Percentiles rank a stretch among this genome's conserved stretches.
Evolutionary conservation across 2,797 vertebrate genomes (phyloP).

Genomic region (Furcifer pardalis): DNA sequence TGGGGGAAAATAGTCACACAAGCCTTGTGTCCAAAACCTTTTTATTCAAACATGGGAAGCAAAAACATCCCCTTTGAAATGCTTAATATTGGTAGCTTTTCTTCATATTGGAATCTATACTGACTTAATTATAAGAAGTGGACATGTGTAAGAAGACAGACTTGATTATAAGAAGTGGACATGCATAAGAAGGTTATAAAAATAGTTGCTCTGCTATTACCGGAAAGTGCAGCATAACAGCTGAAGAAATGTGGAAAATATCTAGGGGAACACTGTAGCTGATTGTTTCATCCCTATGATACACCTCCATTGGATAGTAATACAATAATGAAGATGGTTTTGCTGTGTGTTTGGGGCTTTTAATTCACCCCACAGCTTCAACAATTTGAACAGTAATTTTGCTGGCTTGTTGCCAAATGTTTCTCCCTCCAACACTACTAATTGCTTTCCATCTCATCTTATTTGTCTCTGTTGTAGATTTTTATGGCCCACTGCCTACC

Average conservation of each 20-base stretch:
- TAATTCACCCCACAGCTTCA: background rate
- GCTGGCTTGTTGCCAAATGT: background rate
- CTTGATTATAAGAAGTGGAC: background rate
- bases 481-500: background rate
- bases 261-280: background rate
- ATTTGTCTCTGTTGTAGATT: background rate
- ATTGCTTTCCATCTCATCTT: background rate
- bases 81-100: background rate
- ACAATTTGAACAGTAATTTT: background rate
- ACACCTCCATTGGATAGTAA: background rate
- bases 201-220: background rate
- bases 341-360: background rate
- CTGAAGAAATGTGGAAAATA: conserved; percentile 16
- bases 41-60: background rate
- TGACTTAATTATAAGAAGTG: background rate
- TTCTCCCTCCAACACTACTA: background rate
- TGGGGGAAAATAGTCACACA: background rate
- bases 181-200: background rate
- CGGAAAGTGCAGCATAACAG: background rate
- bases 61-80: conserved; percentile 7
- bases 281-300: background rate
- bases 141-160: background rate
- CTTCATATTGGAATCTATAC: too few relatives aligned
- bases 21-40: conserved; percentile 21
- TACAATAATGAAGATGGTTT: conserved; percentile 3